Evolutionary conservation across 2,113 vertebrate genomes (phyloP).

Genomic region (Ceyx cyanopectus): DNA sequence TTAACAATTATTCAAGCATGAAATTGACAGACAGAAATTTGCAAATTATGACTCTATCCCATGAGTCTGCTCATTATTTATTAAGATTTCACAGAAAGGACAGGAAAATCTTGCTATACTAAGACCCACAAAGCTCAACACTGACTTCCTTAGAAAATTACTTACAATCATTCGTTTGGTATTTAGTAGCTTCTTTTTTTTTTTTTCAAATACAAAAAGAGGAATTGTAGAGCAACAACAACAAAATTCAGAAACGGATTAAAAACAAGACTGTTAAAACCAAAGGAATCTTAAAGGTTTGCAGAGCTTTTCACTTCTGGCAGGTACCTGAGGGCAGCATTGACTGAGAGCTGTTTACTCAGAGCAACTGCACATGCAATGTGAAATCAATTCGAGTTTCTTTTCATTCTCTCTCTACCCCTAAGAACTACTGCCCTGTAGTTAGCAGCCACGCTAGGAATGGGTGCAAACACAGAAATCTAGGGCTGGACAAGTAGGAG

Average conservation of each 20-base stretch:
- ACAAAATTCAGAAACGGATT: not conserved
- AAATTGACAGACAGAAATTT: slow-evolving; percentile 59
- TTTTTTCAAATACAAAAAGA: not conserved
- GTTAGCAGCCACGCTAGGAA: not conserved
- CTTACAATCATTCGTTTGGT: not conserved
- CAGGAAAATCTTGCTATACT: slow-evolving; percentile 13
- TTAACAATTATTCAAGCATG: slow-evolving; percentile 58
- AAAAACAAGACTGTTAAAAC: not conserved
- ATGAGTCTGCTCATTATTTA: slow-evolving; percentile 51
- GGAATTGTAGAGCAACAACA: not conserved
- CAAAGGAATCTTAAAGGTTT: not conserved
- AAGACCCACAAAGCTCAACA: not conserved
- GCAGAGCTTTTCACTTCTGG: not conserved
- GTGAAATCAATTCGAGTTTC: not conserved
- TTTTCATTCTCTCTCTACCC: not conserved
- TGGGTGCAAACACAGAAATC: not conserved
- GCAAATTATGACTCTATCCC: slow-evolving; percentile 46
- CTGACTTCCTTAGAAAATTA: not conserved
- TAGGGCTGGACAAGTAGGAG: not conserved
- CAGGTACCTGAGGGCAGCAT: not conserved
- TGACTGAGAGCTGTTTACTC: not conserved
- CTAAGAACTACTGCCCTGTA: not conserved
- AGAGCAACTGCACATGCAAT: not conserved
- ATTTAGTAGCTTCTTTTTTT: not conserved
- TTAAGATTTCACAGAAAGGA: slow-evolving; percentile 51